Percentiles rank a stretch among this genome's conserved stretches.
Evolutionary conservation across 2,113 vertebrate species (phyloP).

Genomic region (Dasyornis broadbenti): DNA sequence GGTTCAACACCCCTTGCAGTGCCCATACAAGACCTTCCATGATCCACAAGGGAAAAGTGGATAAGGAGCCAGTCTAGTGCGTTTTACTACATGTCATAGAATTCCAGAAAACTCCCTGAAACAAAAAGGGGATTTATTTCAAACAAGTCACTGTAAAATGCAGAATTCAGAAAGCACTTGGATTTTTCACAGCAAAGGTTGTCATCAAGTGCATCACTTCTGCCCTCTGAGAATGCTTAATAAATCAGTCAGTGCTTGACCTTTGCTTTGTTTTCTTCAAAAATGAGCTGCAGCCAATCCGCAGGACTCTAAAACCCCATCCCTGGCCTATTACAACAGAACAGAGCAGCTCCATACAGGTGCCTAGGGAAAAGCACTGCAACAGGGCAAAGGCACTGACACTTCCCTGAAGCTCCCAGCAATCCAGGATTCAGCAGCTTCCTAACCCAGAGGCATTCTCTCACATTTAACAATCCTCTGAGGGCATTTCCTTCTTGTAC

Average conservation of each 20-base stretch:
- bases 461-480: neutral
- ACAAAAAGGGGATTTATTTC: neutral
- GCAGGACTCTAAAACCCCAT: neutral
- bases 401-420: neutral
- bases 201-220: neutral
- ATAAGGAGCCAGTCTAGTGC: neutral
- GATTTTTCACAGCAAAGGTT: neutral
- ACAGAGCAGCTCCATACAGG: neutral
- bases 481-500: neutral
- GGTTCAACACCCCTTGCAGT: neutral
- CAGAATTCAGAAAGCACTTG: neutral
- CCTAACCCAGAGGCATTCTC: neutral
- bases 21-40: neutral
- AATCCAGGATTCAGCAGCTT: neutral
- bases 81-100: neutral
- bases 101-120: neutral
- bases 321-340: neutral
- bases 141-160: neutral
- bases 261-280: neutral
- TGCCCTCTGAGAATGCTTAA: neutral
- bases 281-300: neutral
- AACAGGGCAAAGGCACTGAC: rapidly evolving
- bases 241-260: neutral
- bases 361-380: neutral
- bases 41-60: neutral